Conservation (phyloP, 2,888 invertebrate genomes). For the Platycheirus albimanus region DNA sequence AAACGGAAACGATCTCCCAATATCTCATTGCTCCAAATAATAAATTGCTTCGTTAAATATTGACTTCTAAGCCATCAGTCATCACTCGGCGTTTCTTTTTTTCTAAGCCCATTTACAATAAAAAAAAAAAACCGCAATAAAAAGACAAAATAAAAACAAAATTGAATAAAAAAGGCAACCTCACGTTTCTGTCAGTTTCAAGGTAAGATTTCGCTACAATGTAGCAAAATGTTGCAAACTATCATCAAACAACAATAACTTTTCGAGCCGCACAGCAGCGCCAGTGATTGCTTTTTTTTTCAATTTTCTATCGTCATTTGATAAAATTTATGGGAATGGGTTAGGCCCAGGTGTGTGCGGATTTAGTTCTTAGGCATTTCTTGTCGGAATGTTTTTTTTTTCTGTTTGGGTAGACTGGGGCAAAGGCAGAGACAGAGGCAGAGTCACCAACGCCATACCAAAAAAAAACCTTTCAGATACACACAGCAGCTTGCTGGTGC, state of each 20-base stretch:
- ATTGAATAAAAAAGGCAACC: background rate
- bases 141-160: no score
- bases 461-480: no score
- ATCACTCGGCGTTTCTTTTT: no score
- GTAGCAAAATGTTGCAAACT: no score
- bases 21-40: no score
- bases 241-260: background rate
- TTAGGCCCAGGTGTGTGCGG: constrained; percentile 29
- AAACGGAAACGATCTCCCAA: no score
- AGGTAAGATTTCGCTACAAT: constrained; percentile 21
- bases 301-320: constrained; percentile 2
- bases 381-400: background rate
- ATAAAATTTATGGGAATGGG: constrained; percentile 26
- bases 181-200: constrained; percentile 6
- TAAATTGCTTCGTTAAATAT: no score
- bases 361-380: background rate
- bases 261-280: background rate
- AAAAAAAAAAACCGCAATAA: no score
- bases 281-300: background rate
- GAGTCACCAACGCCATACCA: no score
- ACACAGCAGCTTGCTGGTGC: no score
- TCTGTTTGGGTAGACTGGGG: background rate
- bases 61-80: no score
- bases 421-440: background rate
- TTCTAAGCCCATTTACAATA: no score